Conservation (phyloP, 2,797 vertebrate genomes). For the Melanotaenia pygmaea region DNA sequence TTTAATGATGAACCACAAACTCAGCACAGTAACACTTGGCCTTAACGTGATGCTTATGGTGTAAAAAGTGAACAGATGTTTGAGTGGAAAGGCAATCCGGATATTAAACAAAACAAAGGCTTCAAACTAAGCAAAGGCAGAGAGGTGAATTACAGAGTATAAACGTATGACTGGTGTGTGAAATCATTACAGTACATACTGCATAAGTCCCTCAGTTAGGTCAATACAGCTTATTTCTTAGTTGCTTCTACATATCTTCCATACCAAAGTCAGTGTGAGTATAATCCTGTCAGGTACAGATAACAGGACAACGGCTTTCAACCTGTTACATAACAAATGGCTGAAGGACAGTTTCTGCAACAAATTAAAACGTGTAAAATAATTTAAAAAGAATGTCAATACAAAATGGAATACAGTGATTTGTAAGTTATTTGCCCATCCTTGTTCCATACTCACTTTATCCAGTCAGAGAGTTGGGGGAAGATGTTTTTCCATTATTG, state of each 20-base stretch:
- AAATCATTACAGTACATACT: not conserved
- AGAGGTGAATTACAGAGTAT: not conserved
- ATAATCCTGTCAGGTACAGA: not conserved
- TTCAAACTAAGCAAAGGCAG: slow-evolving; percentile 4
- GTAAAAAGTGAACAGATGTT: slow-evolving; percentile 11
- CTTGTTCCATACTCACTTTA: not conserved
- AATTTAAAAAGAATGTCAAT: slow-evolving; percentile 7
- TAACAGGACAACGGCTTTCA: slow-evolving; percentile 10
- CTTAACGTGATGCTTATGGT: slow-evolving; percentile 10
- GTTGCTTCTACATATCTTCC: not conserved
- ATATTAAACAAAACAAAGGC: not conserved
- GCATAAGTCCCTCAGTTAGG: not conserved
- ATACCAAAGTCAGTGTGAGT: not conserved
- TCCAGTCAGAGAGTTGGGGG: not conserved
- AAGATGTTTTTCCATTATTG: not conserved
- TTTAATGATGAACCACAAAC: slow-evolving; percentile 31
- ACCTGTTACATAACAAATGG: not conserved
- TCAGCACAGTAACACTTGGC: slow-evolving; percentile 31
- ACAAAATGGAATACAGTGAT: not conserved
- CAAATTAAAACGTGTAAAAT: not conserved
- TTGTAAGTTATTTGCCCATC: not conserved
- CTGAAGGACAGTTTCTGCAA: slow-evolving; percentile 8
- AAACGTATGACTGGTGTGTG: not conserved
- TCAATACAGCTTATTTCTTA: slow-evolving; percentile 10
- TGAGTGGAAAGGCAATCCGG: slow-evolving; percentile 15